Evolutionary conservation across 2,888 invertebrate genomes (phyloP), one percentile per base, ranked within the genome.

Genomic region (Cancer borealis): DNA sequence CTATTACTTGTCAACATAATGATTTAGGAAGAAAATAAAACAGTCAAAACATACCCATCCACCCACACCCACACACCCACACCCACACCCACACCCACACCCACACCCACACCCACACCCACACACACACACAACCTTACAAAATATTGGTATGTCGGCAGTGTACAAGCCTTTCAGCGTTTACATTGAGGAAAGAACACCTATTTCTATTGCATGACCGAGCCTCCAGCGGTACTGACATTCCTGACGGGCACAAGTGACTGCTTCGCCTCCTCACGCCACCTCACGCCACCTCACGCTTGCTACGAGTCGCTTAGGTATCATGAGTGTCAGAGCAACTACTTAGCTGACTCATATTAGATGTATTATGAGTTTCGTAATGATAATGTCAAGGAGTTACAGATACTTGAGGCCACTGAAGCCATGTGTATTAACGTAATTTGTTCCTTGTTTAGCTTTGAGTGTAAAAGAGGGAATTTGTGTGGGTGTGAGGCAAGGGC

Each of bases 81-180:
- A 88, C 47, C 30, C 88, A 88, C 47, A 88, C 88, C 30, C 47
- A 39, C 88, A 88, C 47, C 30, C 88, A 88, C 47, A 88, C 88
- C 30, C 47, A 88, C 88, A 88, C 47, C 30, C 88, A 88, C 47
- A 88, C 88, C 26, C 46, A 88, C 88, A 88, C 46, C 30, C 88
- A 88, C 66, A 73, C 66, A 73, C 66, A 73, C 66, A 73, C 66
- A n/a, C n/a, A n/a, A n/a, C 26, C 1, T 26, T 26, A 26, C n/a
- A n/a, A 73, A n/a, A 2, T 73, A 0, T 21, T 8, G 26, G n/a
- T 73, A 26, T 73, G 26, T 5, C 73, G 26, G n/a, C 73, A n/a
- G 73, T 73, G n/a, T 88, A 88, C 88, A 88, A 46, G n/a, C 10
- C 21, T 88, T 46, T 10, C 73, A 73, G 26, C 73, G 73, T 26